Percentiles rank a stretch among this genome's conserved stretches.
Evolutionary conservation across 2,888 invertebrate genomes (phyloP).

Genomic region (Escarpia spicata): DNA sequence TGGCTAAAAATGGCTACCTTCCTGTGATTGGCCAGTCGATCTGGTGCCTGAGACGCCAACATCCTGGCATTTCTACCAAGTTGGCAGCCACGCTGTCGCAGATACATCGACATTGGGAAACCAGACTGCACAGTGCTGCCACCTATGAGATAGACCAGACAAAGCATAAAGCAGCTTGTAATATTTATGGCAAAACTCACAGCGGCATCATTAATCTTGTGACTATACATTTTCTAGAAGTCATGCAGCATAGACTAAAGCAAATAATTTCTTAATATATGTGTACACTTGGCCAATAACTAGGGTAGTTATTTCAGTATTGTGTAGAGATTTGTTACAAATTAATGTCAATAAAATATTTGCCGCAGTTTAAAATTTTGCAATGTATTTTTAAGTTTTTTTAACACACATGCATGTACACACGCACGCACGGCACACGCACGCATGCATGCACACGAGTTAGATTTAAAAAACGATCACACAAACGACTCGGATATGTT

Average conservation of each 20-base stretch:
- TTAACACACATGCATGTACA: no score
- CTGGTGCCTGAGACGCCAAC: conserved; percentile 85
- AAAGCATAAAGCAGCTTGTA: not conserved
- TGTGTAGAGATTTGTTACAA: not conserved
- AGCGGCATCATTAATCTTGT: not conserved
- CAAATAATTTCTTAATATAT: not conserved
- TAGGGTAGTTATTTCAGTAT: not conserved
- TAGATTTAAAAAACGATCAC: no score
- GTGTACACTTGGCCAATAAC: not conserved
- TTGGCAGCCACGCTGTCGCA: conserved; percentile 51
- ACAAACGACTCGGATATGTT: no score
- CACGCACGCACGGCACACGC: no score
- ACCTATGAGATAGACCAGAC: not conserved
- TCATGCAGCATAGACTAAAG: not conserved
- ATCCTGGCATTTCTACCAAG: conserved; percentile 84
- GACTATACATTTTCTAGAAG: not conserved
- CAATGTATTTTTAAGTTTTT: not conserved
- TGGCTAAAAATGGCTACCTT: conserved; percentile 30
- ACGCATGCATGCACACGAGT: no score
- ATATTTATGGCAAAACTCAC: conserved; percentile 14
- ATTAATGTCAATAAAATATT: no score
- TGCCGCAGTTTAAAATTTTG: no score
- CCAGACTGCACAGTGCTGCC: conserved; percentile 36
- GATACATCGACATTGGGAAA: conserved; percentile 53
- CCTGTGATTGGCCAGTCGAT: conserved; percentile 69